Base-by-base conservation (phyloP, 64 coral and sea anemone genomes). In the Montipora foliosa region DNA sequence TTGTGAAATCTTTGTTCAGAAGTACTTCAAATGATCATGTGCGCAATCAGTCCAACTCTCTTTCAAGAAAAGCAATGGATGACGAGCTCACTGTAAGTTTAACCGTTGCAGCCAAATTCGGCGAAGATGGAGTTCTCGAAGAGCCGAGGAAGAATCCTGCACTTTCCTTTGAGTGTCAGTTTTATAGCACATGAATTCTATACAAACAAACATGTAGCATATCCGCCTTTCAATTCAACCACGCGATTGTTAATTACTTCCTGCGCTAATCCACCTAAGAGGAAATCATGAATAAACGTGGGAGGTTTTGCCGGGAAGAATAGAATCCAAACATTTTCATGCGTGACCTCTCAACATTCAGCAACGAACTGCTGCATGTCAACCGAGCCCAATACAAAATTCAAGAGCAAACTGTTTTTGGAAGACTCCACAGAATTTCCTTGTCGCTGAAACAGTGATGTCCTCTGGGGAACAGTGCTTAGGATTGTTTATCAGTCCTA, bases 241-340 rank as follows among this genome's bases (percentile, higher is more conserved):
- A 86, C 68, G 66, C 45, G 8, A 71, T 86, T 71, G 82, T 86
- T 86, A 86, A 86, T 70, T 21, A 59, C 67, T 86, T 86, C 82
- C 62, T 86, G 5, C 16, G 13, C 46, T 71, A 51, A 72, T 72
- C 82, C 60, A 20, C 44, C 82, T 49, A 8, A 51, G 68, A 70
- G 82, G 82, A 86, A 71, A 86, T 86, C 11, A 11, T 69, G 45
- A 12, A 45, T 3, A 16, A 9, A 68, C 13, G 37, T 51, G 29
- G 46, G 67, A 64, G 66, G 81, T 84, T 59, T 67, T 19, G 8
- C 21, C 9, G 7, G 5, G 5, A 22, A 47, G 37, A 6, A 15
- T 5, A 83, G 59, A 46, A 67, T 46, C 44, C 53, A 44, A 21
- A 24, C 24, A 9, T 20, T 55, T 19, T 57, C 14, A 29, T 47